Evolutionary conservation across 2,797 vertebrate species (phyloP), one percentile per base, ranked within the genome.

Genomic region (Xenopus petersii): DNA sequence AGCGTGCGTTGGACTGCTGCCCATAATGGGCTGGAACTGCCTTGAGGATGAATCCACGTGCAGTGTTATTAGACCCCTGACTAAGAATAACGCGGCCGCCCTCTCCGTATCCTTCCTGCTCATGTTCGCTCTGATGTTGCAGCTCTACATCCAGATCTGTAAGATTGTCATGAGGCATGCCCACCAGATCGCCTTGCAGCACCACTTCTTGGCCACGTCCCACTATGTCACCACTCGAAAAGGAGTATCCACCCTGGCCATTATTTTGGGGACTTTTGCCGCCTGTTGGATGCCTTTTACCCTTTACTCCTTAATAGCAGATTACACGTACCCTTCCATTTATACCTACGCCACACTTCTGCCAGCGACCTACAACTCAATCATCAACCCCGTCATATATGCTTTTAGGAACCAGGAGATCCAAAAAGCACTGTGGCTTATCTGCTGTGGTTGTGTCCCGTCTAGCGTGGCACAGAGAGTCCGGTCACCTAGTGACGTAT

Each of bases 201-300:
- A 97, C 86, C 97, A 99, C 89, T 98, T 98, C 90, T 90, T 99
- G 88, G 95, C 97, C 24, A 93, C 97, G 1, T 97, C 98, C 12
- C 97, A 99, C 89, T 99, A 99, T 58, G 97, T 99, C 86, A 99
- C 98, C 42, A 99, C 97, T 0, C 89, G 95, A 75, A 99, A 97
- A 89, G 98, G 98, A 74, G 95, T 99, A 68, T 99, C 98, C 1
- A 99, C 98, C 12, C 86, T 99, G 87, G 96, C 98, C 68, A 93
- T 98, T 90, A 98, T 99, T 87, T 89, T 99, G 87, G 97, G 97
- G 55, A 98, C 98, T 60, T 99, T 99, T 12, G 97, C 97, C 0
- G 97, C 98, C 73, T 99, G 98, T 89, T 99, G 97, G 98, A 98
- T 99, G 96, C 98, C 98, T 61, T 99, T 99, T 84, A 97, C 97